phyloP scores from a whole-genome alignment of 2,888 invertebrate genomes.

The Adelphocoris suturalis region DNA sequence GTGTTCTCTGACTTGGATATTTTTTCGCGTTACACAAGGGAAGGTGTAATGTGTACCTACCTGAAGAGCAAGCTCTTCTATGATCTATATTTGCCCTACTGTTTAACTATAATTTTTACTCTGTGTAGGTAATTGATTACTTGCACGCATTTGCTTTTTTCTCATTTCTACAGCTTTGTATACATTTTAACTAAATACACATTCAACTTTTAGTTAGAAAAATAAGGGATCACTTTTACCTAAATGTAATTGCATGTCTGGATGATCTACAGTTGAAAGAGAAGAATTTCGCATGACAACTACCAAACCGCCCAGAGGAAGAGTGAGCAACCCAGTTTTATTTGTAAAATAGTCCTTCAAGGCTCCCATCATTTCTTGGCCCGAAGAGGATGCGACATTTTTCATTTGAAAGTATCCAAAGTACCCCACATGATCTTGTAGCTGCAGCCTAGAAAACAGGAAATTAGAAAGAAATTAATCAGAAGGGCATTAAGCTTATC shows the following conservation, averaged over 20 bases:
- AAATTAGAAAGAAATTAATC: not conserved
- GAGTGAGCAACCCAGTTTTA: not conserved
- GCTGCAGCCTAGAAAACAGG: not conserved
- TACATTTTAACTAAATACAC: too few species aligned
- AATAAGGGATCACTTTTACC: not conserved
- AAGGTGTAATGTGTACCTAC: too few species aligned
- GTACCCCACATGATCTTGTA: slow-evolving; percentile 48
- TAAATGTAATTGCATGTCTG: slow-evolving; percentile 51
- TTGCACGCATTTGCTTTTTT: too few species aligned
- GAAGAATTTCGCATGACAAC: slow-evolving; percentile 46
- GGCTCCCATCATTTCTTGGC: not conserved
- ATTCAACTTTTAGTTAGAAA: too few species aligned
- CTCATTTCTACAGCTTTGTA: too few species aligned
- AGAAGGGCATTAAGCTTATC: too few species aligned
- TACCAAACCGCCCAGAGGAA: slow-evolving; percentile 47
- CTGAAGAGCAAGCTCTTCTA: too few species aligned
- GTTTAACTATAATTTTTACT: too few species aligned
- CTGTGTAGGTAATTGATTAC: too few species aligned
- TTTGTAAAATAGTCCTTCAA: slow-evolving; percentile 25
- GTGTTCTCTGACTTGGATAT: too few species aligned
- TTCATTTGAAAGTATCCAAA: slow-evolving; percentile 24
- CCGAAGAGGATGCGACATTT: not conserved
- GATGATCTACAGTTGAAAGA: slow-evolving; percentile 32
- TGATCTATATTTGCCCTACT: too few species aligned
- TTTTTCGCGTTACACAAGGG: too few species aligned